Evolutionary conservation across 2,888 invertebrate species (phyloP), one percentile per base, ranked within the genome.

Genomic region (Harmothoe impar): DNA sequence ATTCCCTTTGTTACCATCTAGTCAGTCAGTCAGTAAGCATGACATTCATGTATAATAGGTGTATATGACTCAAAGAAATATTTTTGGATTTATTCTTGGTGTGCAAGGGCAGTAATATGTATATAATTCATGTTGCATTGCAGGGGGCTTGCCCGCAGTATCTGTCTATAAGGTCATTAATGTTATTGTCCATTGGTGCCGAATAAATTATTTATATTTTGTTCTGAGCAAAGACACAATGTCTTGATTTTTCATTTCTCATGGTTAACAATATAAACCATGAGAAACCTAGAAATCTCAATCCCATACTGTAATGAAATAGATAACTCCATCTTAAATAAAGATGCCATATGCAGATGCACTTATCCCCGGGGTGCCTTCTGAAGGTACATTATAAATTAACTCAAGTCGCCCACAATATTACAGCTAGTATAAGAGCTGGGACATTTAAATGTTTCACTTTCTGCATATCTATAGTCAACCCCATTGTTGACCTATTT

Each of bases 171-270:
- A 43, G 33, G 43, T 86, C 20, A 10, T n/a, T 86, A 29, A n/a
- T 56, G 29, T 54, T 56, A 23, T 52, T 86, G 54, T 86, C 54
- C 86, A 56, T 86, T 86, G 54, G 86, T 86, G 86, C 86, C 86
- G 54, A 86, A 86, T 86, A 86, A 86, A 86, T 56, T 86, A 56
- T 86, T 86, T 86, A 54, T 86, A 86, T 86, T 86, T 86, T 86
- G 86, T 86, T 86, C 84, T 86, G 54, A 86, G 86, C 86, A 86
- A 86, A 54, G 43, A 81, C 23, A 43, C 33, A 31, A 43, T 62
- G 15, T 62, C 20, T 15, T 12, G 43, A 62, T 3, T 62, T 5
- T 62, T 62, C 15, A 62, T 62, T 62, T 20, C 3, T n/a, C 62
- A 43, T 43, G 5, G 10, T 3, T 43, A 43, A 43, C 43, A n/a